These are phyloP conservation scores for Apeltes quadracus DNA, from an alignment of 2,113 vertebrate species.

Conservation along the genomic window DNA sequence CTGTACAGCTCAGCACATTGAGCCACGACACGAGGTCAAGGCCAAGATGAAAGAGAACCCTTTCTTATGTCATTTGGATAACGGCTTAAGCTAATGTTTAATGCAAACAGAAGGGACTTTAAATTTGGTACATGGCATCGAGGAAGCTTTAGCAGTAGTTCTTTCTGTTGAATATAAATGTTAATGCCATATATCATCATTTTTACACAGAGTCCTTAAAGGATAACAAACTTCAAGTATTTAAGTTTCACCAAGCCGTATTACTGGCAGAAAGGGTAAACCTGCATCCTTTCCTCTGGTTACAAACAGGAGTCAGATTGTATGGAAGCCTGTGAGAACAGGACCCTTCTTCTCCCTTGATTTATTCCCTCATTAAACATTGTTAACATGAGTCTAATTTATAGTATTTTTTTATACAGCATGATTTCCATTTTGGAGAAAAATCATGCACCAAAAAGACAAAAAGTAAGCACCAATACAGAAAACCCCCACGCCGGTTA, in stretches of 20 bases:
- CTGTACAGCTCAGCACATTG: background rate
- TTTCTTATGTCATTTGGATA: background rate
- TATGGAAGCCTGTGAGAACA: background rate
- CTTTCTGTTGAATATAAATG: background rate
- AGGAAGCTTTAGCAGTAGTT: background rate
- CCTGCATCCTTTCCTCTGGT: background rate
- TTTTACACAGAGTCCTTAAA: background rate
- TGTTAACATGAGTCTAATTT: background rate
- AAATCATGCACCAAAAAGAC: no score
- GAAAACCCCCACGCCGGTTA: constrained; percentile 5
- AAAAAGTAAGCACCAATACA: background rate
- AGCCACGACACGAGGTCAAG: background rate
- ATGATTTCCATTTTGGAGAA: background rate
- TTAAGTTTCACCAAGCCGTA: background rate
- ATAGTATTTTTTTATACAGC: background rate
- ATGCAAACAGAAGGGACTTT: background rate
- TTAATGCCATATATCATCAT: background rate
- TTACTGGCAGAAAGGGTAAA: background rate
- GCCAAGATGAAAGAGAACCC: background rate
- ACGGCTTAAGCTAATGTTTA: background rate
- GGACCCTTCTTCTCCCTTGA: background rate
- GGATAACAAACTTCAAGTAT: background rate
- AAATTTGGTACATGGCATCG: background rate
- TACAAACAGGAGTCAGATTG: background rate
- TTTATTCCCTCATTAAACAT: background rate